Percentiles rank a stretch among this genome's conserved stretches.
Evolutionary conservation across 2,797 vertebrate species (phyloP).

Genomic region (Lacerta viridis): DNA sequence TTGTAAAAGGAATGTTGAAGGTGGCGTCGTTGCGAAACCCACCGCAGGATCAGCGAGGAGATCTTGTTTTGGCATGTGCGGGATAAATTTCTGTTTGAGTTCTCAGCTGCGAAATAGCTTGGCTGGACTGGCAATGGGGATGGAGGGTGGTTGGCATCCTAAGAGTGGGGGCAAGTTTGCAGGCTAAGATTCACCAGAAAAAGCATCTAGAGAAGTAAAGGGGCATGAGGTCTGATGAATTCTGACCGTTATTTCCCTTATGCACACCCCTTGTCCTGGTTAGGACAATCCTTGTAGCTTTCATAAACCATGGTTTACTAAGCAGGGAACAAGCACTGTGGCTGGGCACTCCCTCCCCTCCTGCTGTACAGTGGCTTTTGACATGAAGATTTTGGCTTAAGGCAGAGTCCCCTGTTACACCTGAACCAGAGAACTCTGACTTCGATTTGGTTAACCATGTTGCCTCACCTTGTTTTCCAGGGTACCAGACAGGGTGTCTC

Average conservation of each 20-base stretch:
- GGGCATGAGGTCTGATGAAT: background rate
- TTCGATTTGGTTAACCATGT: too few species aligned
- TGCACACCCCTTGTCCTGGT: background rate
- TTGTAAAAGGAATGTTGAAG: background rate
- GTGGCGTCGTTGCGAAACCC: background rate
- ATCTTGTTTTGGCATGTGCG: background rate
- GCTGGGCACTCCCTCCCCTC: too few species aligned
- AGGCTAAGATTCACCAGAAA: background rate
- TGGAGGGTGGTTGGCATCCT: background rate
- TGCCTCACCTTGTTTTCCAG: background rate
- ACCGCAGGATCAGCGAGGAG: background rate
- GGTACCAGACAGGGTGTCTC: background rate
- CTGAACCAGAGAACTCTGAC: too few species aligned
- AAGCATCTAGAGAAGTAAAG: background rate
- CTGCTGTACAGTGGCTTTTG: too few species aligned
- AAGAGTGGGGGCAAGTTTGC: background rate
- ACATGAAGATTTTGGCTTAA: too few species aligned
- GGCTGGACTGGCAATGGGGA: slow-evolving; percentile 14
- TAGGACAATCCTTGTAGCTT: too few species aligned
- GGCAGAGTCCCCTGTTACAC: too few species aligned
- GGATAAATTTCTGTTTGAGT: background rate
- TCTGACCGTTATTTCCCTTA: background rate
- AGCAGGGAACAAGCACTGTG: too few species aligned
- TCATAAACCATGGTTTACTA: too few species aligned
- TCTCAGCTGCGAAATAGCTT: slow-evolving; percentile 31